Evolutionary conservation across 1,140 invertebrate genomes (phyloP), one percentile per base, ranked within the genome.

Genomic region (Hyles vespertilio): DNA sequence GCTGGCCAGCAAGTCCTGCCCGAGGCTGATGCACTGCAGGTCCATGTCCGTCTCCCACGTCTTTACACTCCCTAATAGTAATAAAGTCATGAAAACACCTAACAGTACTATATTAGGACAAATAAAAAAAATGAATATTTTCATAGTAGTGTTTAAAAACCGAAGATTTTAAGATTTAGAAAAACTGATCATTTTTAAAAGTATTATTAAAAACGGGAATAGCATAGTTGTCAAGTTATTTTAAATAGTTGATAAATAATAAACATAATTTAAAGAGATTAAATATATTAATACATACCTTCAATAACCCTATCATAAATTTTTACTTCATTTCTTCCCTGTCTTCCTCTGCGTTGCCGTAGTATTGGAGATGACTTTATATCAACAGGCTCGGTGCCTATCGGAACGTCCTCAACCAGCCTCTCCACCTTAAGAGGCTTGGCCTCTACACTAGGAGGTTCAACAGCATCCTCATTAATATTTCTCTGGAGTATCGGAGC

Each of bases 31-130:
- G 52, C 90, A 91, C 60, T 90, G 88, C 48, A 92, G 82, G 72
- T 92, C 91, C 66, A 89, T 80, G 44, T 91, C 90, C 12, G 90
- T 90, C 55, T 90, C 87, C 91, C 91, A 92, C 2, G 90, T 91
- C 73, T 90, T 91, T 2, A 89, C 83, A 61, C 84, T 88, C 8
- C 85, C 85, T 88, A 63, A 58, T 32, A 40, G 4, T 40, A 40
- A 40, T 5, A 40, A 40, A 0, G 4, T 40, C 8, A 5, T 40
- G 8, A 5, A 5, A 40, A 40, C 5, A 40, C 4, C 0, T 40
- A 40, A 40, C 2, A 40, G 36, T 40, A 40, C 36, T 40, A 5
- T 5, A 40, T 1, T 40, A 40, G 36, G 8, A 40, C 5, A 40
- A 40, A 40, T 8, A 40, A 5, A 5, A 40, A 40, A 40, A 40